phyloP scores from a whole-genome alignment of 2,113 vertebrate species.

The Trichechus manatus region DNA sequence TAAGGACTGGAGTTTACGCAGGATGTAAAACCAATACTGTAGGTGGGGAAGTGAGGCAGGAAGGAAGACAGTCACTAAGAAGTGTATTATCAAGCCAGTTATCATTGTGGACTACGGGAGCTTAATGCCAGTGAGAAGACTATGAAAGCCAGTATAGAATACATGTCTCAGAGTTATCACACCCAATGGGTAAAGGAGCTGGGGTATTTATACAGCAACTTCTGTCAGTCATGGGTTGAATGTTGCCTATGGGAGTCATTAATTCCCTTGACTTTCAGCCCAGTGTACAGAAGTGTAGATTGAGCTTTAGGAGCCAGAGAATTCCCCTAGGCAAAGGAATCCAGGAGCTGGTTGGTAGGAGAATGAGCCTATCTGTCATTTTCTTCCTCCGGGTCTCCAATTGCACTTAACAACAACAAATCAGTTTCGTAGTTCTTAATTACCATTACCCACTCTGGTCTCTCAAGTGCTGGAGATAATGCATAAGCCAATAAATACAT shows the following conservation, averaged over 20 bases:
- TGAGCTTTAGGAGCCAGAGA: not conserved
- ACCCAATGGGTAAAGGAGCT: not conserved
- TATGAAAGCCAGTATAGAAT: not conserved
- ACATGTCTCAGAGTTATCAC: not conserved
- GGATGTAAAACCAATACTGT: not conserved
- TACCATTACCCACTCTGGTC: not conserved
- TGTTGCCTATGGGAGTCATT: not conserved
- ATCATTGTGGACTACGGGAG: not conserved
- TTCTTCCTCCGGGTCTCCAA: not conserved
- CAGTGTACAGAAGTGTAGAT: not conserved
- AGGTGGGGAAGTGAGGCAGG: not conserved
- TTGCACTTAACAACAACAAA: not conserved
- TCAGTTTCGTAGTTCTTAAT: not conserved
- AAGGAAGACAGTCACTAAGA: not conserved
- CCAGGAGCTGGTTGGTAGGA: not conserved
- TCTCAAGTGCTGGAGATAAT: not conserved
- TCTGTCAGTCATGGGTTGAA: not conserved
- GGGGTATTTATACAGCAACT: not conserved
- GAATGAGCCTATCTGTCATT: not conserved
- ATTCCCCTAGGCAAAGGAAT: not conserved
- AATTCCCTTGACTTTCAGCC: not conserved
- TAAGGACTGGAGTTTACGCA: not conserved
- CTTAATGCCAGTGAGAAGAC: not conserved
- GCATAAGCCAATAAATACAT: not conserved
- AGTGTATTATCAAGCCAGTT: not conserved